Base-by-base conservation (phyloP, 2,888 invertebrate species). In the Drosophila niveifrons region DNA sequence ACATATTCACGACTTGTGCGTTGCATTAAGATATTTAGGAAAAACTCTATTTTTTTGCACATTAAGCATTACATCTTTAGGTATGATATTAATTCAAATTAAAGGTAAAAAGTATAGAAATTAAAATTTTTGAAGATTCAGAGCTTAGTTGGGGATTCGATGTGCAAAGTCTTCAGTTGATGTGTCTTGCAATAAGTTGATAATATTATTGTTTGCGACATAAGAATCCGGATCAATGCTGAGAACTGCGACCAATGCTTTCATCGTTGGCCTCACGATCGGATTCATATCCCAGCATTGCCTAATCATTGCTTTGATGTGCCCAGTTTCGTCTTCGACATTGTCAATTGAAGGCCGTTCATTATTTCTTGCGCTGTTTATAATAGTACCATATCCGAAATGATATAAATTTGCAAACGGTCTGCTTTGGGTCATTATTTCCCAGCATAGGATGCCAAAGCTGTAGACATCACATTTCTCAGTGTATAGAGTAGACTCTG, bases 391-490 rank as follows among this genome's bases (percentile, higher is more conserved):
- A 43, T 10, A 1, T n/a, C 8, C 1, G 0, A 48, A 1, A 0
- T 13, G 3, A 13, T 18, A 23, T 23, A 23, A 23, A 6, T 23
- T 3, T 23, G 23, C 2, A 4, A 39, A 56, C 8, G 78, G 73
- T 9, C 9, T 8, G 31, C 44, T 50, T 3, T 52, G 39, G 1
- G 70, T 50, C 29, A 81, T n/a, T 34, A 63, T 41, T 28, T 78
- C 81, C 78, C 81, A 78, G 6, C 65, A 36, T 10, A 62, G 13
- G n/a, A 81, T 67, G 2, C 57, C 74, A 59, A 70, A 78, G 23
- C 82, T 78, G 10, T 65, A 47, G 2, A 78, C 65, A 70, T 77
- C 77, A 8, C 80, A 76, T 48, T 53, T 65, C 34, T 63, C 51
- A 0, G 58, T 52, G 17, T 55, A 47, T 0, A 0, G 2, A 1